These are phyloP conservation scores for Nomada fucata DNA, from an alignment of 2,888 invertebrate genomes.

Conservation along the genomic window DNA sequence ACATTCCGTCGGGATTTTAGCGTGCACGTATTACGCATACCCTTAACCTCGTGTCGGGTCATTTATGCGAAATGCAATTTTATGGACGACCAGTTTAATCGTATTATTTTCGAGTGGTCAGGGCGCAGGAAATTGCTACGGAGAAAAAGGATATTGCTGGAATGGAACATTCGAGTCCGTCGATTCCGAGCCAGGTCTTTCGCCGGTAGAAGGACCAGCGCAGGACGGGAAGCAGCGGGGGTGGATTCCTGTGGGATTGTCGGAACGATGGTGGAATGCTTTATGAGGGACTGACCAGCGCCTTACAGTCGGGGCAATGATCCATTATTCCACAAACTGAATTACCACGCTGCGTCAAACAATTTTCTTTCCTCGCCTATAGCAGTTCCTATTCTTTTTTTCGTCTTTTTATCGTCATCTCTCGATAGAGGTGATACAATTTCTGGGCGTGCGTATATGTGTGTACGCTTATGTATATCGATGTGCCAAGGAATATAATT, in stretches of 20 bases:
- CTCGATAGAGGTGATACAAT: constrained; percentile 14
- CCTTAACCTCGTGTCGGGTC: background rate
- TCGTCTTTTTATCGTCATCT: background rate
- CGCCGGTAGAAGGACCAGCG: constrained; percentile 62
- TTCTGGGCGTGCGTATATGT: background rate
- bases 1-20: too few relatives aligned
- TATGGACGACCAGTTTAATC: constrained; percentile 38
- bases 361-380: constrained; percentile 51
- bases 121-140: constrained; percentile 45
- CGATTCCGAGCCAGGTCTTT: constrained; percentile 53
- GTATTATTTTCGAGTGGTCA: constrained; percentile 48
- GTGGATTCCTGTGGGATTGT: constrained; percentile 80
- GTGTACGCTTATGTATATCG: background rate
- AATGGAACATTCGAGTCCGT: constrained; percentile 58
- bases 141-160: constrained; percentile 47
- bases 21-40: background rate
- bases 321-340: constrained; percentile 78
- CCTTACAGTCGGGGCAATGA: constrained; percentile 76
- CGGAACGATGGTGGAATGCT: constrained; percentile 80
- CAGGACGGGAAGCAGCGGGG: constrained; percentile 70
- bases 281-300: constrained; percentile 80
- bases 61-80: constrained; percentile 41
- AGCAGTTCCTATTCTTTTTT: background rate
- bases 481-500: background rate
- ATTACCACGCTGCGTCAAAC: constrained; percentile 73